Evolutionary conservation across 2,113 vertebrate species (phyloP).

Genomic region (Microtus richardsoni): DNA sequence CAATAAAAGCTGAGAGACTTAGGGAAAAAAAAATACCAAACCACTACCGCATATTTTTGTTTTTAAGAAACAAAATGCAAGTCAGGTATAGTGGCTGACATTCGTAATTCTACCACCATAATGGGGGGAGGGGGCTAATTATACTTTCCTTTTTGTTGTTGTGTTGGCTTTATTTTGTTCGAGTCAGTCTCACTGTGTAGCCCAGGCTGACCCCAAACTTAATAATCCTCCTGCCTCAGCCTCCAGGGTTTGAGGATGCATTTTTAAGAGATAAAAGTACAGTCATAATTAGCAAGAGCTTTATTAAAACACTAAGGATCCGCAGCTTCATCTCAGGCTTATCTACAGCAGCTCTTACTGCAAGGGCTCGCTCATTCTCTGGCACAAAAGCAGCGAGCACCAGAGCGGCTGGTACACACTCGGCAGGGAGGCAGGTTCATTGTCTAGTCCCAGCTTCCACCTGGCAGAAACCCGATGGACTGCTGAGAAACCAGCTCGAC

Average conservation of each 20-base stretch:
- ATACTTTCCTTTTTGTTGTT: neutral
- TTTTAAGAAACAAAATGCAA: neutral
- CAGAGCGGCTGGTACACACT: neutral
- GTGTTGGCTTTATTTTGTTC: neutral
- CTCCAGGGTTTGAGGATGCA: neutral
- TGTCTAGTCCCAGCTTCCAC: constrained; percentile 69
- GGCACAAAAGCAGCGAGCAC: neutral
- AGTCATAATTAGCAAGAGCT: constrained; percentile 69
- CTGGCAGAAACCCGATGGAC: constrained; percentile 61
- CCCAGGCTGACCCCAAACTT: neutral
- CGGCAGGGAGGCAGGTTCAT: constrained; percentile 64
- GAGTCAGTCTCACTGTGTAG: neutral
- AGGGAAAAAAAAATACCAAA: too few species aligned
- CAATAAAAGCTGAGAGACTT: constrained; percentile 48
- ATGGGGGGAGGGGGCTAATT: too few species aligned
- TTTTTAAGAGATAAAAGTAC: neutral
- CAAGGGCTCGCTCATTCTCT: constrained; percentile 37
- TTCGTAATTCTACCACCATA: neutral
- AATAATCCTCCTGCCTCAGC: neutral
- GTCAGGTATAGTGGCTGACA: too few species aligned
- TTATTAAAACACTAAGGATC: constrained; percentile 64
- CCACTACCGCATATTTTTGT: neutral
- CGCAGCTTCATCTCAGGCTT: constrained; percentile 50
- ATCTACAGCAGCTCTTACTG: constrained; percentile 68
- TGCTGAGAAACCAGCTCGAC: constrained; percentile 63